A percentile compares a stretch with the other conserved stretches of the same genome.
These are phyloP conservation scores for Brienomyrus brachyistius DNA, from an alignment of 2,113 vertebrate species.

Conservation along the genomic window DNA sequence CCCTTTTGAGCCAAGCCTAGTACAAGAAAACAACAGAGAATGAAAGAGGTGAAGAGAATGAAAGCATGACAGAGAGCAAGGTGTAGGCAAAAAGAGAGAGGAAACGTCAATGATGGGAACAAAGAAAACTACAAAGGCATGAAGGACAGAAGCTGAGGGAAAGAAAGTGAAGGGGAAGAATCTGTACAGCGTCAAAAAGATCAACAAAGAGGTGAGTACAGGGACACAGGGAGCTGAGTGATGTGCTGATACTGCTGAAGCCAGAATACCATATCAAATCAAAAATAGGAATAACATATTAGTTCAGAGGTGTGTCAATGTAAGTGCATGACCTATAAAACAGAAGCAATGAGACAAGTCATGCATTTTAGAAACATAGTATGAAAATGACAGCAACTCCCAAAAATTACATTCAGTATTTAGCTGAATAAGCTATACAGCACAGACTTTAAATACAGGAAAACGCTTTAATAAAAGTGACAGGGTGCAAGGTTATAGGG, in stretches of 20 bases:
- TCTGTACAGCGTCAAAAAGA: neutral
- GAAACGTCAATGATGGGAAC: neutral
- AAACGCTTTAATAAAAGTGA: neutral
- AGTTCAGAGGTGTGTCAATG: slow-evolving; percentile 7
- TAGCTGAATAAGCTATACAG: neutral
- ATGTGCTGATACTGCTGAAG: neutral
- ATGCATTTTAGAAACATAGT: neutral
- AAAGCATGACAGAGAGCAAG: neutral
- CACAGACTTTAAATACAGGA: neutral
- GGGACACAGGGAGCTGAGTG: neutral
- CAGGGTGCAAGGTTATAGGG: neutral
- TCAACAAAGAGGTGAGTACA: neutral
- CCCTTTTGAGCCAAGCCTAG: neutral
- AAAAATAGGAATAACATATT: neutral
- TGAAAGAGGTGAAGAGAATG: neutral
- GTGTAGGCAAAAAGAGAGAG: neutral
- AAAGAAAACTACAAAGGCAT: neutral
- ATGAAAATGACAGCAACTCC: too few species aligned
- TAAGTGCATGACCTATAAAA: neutral
- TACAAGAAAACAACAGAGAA: neutral
- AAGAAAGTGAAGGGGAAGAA: neutral
- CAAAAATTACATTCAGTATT: neutral
- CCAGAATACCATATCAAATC: slow-evolving; percentile 8
- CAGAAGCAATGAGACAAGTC: neutral
- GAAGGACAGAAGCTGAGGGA: neutral